Evolutionary conservation across 2,888 invertebrate species (phyloP), one percentile per base, ranked within the genome.

Genomic region (Agriopis marginaria): DNA sequence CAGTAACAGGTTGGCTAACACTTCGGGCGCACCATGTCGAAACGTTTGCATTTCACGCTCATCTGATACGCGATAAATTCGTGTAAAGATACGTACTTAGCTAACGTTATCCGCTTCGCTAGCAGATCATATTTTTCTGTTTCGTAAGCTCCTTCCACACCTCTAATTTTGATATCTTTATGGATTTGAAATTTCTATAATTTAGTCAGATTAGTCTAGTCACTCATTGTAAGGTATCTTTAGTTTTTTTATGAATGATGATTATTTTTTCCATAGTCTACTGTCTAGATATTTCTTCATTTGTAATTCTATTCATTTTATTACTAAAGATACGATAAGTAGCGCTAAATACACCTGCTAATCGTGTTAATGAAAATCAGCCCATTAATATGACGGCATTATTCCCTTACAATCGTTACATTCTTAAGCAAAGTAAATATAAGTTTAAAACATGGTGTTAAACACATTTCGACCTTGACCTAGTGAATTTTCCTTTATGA

Each of bases 31-130:
- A 74, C 75, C 75, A 75, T 84, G 80, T 79, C 77, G 82, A 84
- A 88, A 87, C 79, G 77, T 83, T 84, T 84, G 78, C 75, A 79
- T 82, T 82, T 80, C 77, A 82, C 76, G 80, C 83, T 78, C 75
- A 77, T 82, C 82, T 81, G 81, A 84, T 84, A 82, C 78, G 82
- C 79, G 83, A 86, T 84, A 82, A 82, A 82, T 80, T 82, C 77
- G 75, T 79, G 69, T 72, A 76, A 56, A 75, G 77, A 77, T 78
- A 79, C 71, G 73, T 73, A 71, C 72, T 61, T 70, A 56, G 70
- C 63, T 58, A 68, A 69, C 66, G 55, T 72, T 72, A 75, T 70
- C 69, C 75, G 71, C 67, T 68, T 63, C 61, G 71, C 66, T 73
- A 63, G 68, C 66, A 65, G 68, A 67, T 74, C 68, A 72, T 75